Evolutionary conservation across 2,113 vertebrate species (phyloP).

Genomic region (Malurus elegans): DNA sequence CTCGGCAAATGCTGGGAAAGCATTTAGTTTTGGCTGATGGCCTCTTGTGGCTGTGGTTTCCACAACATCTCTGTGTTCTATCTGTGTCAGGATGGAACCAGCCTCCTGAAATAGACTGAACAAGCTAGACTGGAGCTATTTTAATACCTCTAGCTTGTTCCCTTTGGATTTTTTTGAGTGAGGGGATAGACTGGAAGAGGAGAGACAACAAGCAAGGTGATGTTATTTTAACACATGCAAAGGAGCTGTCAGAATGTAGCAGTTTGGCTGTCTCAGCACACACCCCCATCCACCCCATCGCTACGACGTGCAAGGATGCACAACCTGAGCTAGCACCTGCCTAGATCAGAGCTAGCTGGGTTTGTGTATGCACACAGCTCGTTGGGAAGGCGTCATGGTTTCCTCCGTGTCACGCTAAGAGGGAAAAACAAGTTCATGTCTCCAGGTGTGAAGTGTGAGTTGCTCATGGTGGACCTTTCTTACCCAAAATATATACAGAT

Average conservation of each 20-base stretch:
- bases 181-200: conserved; percentile 14
- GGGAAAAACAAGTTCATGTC: not conserved
- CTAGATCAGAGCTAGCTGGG: not conserved
- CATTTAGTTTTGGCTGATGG: conserved; percentile 51
- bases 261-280: conserved; percentile 37
- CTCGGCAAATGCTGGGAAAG: not conserved
- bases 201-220: conserved; percentile 26
- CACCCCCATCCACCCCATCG: not conserved
- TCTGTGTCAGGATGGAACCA: conserved; percentile 58
- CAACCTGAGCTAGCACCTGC: conserved; percentile 4
- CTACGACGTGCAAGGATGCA: conserved; percentile 39
- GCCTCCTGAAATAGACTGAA: conserved; percentile 64
- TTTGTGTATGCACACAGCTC: not conserved
- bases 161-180: conserved; percentile 12
- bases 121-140: conserved; percentile 55
- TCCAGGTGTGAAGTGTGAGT: fast-evolving
- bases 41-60: conserved; percentile 62
- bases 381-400: fast-evolving
- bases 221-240: conserved; percentile 50
- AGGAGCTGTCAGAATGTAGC: not conserved
- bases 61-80: conserved; percentile 43
- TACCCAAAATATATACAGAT: not conserved
- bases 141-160: conserved; percentile 56
- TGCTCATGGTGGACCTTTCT: not conserved
- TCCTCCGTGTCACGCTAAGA: fast-evolving